Conservation (phyloP, 2,113 vertebrate species). For the Sinocyclocheilus anshuiensis region DNA sequence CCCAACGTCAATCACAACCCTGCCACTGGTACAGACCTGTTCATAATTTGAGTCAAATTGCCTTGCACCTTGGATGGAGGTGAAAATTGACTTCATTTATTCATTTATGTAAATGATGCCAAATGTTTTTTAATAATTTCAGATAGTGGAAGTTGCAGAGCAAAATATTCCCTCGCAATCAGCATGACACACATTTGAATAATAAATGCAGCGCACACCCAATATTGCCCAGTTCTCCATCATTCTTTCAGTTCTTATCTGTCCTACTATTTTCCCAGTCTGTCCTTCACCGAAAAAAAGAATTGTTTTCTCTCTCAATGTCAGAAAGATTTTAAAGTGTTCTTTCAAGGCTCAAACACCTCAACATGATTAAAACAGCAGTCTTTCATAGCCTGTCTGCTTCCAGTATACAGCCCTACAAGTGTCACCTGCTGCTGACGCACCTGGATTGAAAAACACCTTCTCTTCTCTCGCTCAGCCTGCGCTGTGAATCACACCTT, state of each 20-base stretch:
- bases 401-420: conserved; percentile 1
- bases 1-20: not conserved
- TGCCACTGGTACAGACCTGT: conserved; percentile 14
- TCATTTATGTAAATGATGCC: conserved; percentile 35
- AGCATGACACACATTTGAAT: conserved; percentile 20
- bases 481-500: conserved; percentile 1
- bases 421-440: not conserved
- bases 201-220: not conserved
- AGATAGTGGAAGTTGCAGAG: conserved; percentile 27
- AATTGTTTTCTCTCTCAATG: conserved; percentile 22
- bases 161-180: conserved; percentile 22
- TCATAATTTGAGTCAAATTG: conserved; percentile 13
- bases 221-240: not conserved
- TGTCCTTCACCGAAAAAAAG: not conserved
- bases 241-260: conserved; percentile 2
- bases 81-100: conserved; percentile 2
- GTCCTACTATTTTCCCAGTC: not conserved
- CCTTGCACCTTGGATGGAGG: conserved; percentile 15
- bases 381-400: not conserved
- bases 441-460: not conserved
- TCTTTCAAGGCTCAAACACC: conserved; percentile 9
- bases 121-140: conserved; percentile 25
- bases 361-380: conserved; percentile 14
- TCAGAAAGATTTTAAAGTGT: conserved; percentile 5
- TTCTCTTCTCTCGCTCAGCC: too few species aligned